Percentiles rank a stretch among this genome's conserved stretches.
phyloP scores from a whole-genome alignment of 1,140 invertebrate genomes.

The Meloidogyne exigua region DNA sequence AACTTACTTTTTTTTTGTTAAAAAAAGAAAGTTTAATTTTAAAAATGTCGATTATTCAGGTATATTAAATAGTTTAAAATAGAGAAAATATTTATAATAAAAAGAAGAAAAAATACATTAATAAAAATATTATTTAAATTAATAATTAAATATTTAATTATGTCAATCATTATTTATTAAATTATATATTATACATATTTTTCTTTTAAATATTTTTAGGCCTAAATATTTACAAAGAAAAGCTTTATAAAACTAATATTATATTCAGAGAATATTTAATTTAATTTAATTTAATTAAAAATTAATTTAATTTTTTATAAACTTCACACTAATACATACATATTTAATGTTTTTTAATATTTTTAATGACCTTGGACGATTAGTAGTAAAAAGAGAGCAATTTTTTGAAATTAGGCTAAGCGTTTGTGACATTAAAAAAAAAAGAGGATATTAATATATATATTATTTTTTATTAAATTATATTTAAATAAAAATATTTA shows the following conservation, averaged over 20 bases:
- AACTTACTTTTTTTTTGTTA: not conserved
- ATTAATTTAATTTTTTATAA: not conserved
- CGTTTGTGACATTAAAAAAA: not conserved
- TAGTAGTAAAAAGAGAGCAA: not conserved
- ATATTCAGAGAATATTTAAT: too few relatives aligned
- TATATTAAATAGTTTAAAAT: not conserved
- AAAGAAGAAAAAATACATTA: not conserved
- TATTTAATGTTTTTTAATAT: not conserved
- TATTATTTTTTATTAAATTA: too few relatives aligned
- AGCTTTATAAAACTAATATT: too few relatives aligned
- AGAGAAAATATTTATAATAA: too few relatives aligned
- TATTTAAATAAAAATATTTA: too few relatives aligned
- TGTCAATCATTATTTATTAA: too few relatives aligned
- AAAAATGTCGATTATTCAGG: not conserved
- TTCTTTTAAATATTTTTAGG: too few relatives aligned
- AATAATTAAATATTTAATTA: too few relatives aligned
- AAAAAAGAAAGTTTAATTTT: not conserved
- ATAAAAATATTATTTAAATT: too few relatives aligned
- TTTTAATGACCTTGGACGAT: conserved; percentile 1
- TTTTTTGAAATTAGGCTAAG: conserved; percentile 1
- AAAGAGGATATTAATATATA: not conserved
- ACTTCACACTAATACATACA: too few relatives aligned
- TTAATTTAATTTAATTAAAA: not conserved
- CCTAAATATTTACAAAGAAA: too few relatives aligned
- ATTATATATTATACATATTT: too few relatives aligned